Base-by-base conservation (phyloP, 30 jellyfish, hydroid and myxozoan species). In the Clytia hemisphaerica region DNA sequence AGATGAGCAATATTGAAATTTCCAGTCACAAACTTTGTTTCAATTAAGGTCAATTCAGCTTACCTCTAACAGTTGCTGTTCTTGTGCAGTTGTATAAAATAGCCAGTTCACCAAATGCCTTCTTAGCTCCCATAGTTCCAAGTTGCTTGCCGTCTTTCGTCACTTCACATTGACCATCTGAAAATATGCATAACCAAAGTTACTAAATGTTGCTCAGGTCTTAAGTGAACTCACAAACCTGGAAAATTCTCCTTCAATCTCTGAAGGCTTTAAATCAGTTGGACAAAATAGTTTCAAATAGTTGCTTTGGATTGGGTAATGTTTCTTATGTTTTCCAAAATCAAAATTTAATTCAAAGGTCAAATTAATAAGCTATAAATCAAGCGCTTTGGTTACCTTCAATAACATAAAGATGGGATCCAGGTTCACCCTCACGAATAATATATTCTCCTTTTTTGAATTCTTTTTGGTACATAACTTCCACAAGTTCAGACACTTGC, bases 1-100 rank as follows among this genome's bases (percentile, higher is more conserved):
- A 42, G n/a, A n/a, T 42, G n/a, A 15, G 73, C 18, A 32, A 6
- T 19, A 34, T 22, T 7, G 24, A 60, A 60, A 29, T 19, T 29
- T 7, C 9, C 10, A 6, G 5, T 42, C 2, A 71, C 9, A n/a
- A n/a, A n/a, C n/a, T n/a, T n/a, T n/a, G 10, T 40, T 40, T 40
- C n/a, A n/a, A n/a, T n/a, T n/a, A n/a, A n/a, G n/a, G n/a, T n/a
- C n/a, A n/a, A 19, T 19, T 7, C 19, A 0, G 9, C 83, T 38
- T 76, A 83, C 99, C 99, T 83, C 74, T 58, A 24, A 92, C 99
- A 10, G 99, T 83, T 18, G 99, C 99, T 9, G 99, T 92, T 75
- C 99, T 73, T 27, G 92, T 84, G 67, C 99, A 92, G 79, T 92
- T 92, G 75, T 92, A 92, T 50, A 92, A 67, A 57, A 92, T 83